Evolutionary conservation across 2,113 vertebrate genomes (phyloP), one percentile per base, ranked within the genome.

Genomic region (Pteropus alecto): DNA sequence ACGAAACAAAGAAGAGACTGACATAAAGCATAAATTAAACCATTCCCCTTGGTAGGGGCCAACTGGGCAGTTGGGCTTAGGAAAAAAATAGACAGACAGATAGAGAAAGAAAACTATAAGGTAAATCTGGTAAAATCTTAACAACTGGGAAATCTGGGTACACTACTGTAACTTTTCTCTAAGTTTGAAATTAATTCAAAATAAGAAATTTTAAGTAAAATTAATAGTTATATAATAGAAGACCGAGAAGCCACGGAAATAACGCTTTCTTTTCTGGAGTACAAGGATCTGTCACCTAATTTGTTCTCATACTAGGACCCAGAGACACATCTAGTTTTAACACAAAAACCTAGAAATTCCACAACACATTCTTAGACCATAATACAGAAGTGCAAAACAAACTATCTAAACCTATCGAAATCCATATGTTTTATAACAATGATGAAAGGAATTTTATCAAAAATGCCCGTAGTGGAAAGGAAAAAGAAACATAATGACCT

Each of bases 131-230:
- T 22, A 65, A 88, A 90, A 85, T 76, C 13, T 90, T 63, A 82
- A 95, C 51, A 65, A 85, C 1, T 87, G 35, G 22, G 18, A 46
- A 86, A 86, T 12, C 33, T 74, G 48, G 33, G 22, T 33, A 12
- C 11, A 60, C 48, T 65, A 46, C 21, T 79, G 15, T 4, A 28
- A 41, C 22, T 63, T 71, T 68, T 78, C 60, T 84, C 28, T 77
- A 61, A 51, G 51, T 83, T 35, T 60, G 33, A 87, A 87, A 90
- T 60, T 86, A 85, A 46, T 16, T 77, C 41, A 74, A 61, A 93
- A n/a, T 28, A 68, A 33, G 65, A 68, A 63, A 18, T 35, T 41
- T 89, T 71, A 82, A 96, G 30, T 90, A 70, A 96, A 95, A 93
- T 41, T 84, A 81, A 60, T 1, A 87, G 28, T 78, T 61, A 56